These are phyloP conservation scores for Capreolus pygargus DNA, from an alignment of 2,113 vertebrate species.

Conservation along the genomic window DNA sequence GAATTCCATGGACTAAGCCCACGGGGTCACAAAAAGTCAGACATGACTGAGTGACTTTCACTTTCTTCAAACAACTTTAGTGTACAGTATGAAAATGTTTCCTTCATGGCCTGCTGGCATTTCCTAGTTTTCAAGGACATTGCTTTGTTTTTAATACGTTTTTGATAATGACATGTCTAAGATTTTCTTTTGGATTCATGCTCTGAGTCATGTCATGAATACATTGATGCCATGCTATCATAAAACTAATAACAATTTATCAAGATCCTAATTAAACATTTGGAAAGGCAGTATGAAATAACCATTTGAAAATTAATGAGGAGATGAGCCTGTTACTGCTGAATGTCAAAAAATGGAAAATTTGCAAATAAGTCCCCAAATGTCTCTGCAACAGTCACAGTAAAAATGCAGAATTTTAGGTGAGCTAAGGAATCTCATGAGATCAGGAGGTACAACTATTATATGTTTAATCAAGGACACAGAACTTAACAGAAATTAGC, in stretches of 20 bases:
- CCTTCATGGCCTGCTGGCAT: background rate
- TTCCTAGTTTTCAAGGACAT: background rate
- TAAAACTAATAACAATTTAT: slow-evolving; percentile 16
- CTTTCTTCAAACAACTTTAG: background rate
- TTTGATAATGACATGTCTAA: background rate
- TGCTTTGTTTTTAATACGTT: background rate
- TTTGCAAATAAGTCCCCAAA: background rate
- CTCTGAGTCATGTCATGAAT: slow-evolving; percentile 14
- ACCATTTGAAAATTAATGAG: slow-evolving; percentile 29
- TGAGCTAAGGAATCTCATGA: background rate
- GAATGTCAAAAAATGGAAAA: background rate
- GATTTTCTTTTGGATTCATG: background rate
- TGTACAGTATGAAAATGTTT: background rate
- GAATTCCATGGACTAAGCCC: background rate
- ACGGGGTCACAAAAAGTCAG: background rate
- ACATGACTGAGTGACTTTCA: background rate
- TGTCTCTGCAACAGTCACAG: background rate
- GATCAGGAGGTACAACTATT: background rate
- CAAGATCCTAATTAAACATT: slow-evolving; percentile 13
- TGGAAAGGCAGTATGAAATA: slow-evolving; percentile 15
- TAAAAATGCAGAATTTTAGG: background rate
- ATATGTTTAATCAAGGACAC: background rate
- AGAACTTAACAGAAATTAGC: background rate
- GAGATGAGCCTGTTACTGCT: background rate
- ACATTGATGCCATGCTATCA: background rate